Percentiles rank a stretch among this genome's conserved stretches.
Evolutionary conservation across 2,888 invertebrate species (phyloP).

Genomic region (Parapristionchus giblindavisi): DNA sequence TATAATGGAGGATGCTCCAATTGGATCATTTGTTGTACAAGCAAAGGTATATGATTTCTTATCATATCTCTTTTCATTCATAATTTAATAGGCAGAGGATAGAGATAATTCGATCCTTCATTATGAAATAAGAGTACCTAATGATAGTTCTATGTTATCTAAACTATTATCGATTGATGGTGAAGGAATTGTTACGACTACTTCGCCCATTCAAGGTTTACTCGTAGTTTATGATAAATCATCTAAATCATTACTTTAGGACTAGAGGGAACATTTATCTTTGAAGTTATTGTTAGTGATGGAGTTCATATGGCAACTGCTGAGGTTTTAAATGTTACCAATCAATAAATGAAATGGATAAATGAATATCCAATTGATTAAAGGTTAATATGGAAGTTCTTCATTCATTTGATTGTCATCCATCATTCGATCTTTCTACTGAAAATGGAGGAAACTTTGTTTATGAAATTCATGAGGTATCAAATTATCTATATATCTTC

Average conservation of each 20-base stretch:
- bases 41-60: slow-evolving; percentile 4
- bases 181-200: slow-evolving; percentile 15
- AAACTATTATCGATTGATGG: slow-evolving; percentile 12
- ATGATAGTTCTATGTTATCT: slow-evolving; percentile 19
- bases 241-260: background rate
- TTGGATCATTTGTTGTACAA: slow-evolving; percentile 16
- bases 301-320: slow-evolving; percentile 7
- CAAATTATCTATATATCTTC: background rate
- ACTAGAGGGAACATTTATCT: slow-evolving; percentile 19
- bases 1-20: slow-evolving; percentile 33
- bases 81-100: background rate
- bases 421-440: background rate
- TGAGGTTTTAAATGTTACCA: slow-evolving; percentile 11
- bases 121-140: slow-evolving; percentile 31
- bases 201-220: slow-evolving; percentile 1
- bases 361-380: background rate
- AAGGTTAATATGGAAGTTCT: slow-evolving; percentile 22
- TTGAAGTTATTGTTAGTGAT: slow-evolving; percentile 32
- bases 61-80: background rate
- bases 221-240: background rate
- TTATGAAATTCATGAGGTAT: slow-evolving; percentile 26
- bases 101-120: background rate
- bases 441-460: slow-evolving; percentile 30
- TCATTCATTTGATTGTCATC: slow-evolving; percentile 26
- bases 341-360: background rate